phyloP scores from a whole-genome alignment of 2,113 vertebrate species.

The Ceratotherium simum region DNA sequence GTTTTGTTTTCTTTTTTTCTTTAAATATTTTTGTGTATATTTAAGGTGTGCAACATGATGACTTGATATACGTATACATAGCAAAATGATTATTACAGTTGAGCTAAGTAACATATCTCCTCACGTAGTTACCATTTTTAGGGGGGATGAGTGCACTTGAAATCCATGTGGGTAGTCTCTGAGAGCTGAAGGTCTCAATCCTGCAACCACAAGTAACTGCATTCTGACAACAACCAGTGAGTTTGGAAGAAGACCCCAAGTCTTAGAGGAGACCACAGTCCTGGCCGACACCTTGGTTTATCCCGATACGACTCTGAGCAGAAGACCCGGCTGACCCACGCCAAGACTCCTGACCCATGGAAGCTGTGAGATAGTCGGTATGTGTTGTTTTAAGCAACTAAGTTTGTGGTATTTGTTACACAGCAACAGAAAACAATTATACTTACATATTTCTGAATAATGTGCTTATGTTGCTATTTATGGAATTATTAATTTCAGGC shows the following conservation, averaged over 20 bases:
- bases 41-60: neutral
- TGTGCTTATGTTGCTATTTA: neutral
- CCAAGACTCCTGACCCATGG: too few species aligned
- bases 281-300: neutral
- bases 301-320: neutral
- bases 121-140: neutral
- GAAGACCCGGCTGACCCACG: accelerated
- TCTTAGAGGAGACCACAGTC: neutral
- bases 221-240: neutral
- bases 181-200: neutral
- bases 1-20: neutral
- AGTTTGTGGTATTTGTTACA: neutral
- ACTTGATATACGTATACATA: neutral
- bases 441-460: neutral
- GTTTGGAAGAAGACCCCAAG: neutral
- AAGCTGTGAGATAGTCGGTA: neutral
- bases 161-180: neutral
- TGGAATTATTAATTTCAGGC: neutral
- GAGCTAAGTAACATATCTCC: neutral
- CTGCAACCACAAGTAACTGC: neutral
- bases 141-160: neutral
- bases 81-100: neutral
- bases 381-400: neutral
- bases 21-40: neutral
- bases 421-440: neutral